A percentile compares a stretch with the other conserved stretches of the same genome.
Evolutionary conservation across 2,797 vertebrate species (phyloP).

Genomic region (Epinephelus coioides): DNA sequence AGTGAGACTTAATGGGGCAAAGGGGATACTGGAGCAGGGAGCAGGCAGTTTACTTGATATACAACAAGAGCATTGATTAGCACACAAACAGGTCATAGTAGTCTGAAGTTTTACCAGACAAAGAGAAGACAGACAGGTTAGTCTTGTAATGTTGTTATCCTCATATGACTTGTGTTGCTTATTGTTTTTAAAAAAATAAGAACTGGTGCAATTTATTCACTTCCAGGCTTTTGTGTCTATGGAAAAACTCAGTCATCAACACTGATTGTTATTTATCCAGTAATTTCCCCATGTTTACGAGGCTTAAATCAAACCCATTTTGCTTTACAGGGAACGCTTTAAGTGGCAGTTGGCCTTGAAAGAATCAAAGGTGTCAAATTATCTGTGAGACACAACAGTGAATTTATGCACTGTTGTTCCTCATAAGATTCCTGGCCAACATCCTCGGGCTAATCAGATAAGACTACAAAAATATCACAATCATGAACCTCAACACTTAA

Average conservation of each 20-base stretch:
- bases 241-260: not conserved
- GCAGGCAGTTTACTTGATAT: not conserved
- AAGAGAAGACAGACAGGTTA: slow-evolving; percentile 1
- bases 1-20: not conserved
- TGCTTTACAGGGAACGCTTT: not conserved
- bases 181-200: not conserved
- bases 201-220: not conserved
- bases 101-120: not conserved
- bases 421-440: slow-evolving; percentile 13
- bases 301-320: slow-evolving; percentile 15
- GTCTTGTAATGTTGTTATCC: not conserved
- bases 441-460: slow-evolving; percentile 56
- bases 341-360: slow-evolving; percentile 27
- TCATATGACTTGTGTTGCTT: not conserved
- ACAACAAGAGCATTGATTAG: not conserved
- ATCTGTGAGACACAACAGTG: not conserved
- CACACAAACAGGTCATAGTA: not conserved
- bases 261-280: not conserved
- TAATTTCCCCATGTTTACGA: not conserved
- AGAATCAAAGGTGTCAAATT: slow-evolving; percentile 42
- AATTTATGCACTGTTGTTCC: slow-evolving; percentile 34
- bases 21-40: not conserved
- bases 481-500: slow-evolving; percentile 32
- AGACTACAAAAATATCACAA: slow-evolving; percentile 40
- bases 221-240: not conserved